A percentile compares a stretch with the other conserved stretches of the same genome.
Evolutionary conservation across 1,140 invertebrate genomes (phyloP).

Genomic region (Heliothis subflexa): DNA sequence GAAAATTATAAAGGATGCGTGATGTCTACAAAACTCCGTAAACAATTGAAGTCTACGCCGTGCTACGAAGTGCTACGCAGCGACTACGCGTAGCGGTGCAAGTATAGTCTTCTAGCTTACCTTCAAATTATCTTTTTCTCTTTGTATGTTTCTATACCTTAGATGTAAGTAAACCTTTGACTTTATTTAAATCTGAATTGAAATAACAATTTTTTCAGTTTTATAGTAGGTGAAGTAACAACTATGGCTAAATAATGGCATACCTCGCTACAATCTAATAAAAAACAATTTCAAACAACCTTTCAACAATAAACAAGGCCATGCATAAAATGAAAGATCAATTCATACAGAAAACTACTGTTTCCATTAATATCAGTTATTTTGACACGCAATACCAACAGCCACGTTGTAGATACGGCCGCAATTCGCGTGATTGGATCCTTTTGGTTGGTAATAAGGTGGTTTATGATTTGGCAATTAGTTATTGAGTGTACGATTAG

Average conservation of each 20-base stretch:
- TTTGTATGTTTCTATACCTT: background rate
- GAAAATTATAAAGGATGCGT: too few species aligned
- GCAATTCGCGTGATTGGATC: slow-evolving; percentile 36
- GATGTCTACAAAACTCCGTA: background rate
- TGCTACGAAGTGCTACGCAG: slow-evolving; percentile 41
- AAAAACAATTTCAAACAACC: slow-evolving; percentile 23
- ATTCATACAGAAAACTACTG: slow-evolving; percentile 64
- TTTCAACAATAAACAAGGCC: slow-evolving; percentile 55
- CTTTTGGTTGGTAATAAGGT: slow-evolving; percentile 49
- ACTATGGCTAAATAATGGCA: background rate
- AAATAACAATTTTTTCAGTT: slow-evolving; percentile 1
- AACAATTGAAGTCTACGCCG: background rate
- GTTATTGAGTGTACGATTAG: slow-evolving; percentile 50
- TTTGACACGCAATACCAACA: slow-evolving; percentile 65
- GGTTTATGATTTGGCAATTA: slow-evolving; percentile 64
- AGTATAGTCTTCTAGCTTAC: background rate
- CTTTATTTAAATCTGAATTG: too few species aligned
- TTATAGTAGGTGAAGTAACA: background rate
- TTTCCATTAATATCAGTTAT: slow-evolving; percentile 69
- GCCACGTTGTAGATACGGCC: slow-evolving; percentile 48
- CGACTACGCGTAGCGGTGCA: background rate
- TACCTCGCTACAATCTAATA: slow-evolving; percentile 17
- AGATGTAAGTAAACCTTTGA: too few species aligned
- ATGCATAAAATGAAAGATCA: slow-evolving; percentile 55
- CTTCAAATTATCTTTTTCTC: background rate